Base-by-base conservation (phyloP, 2,113 vertebrate genomes). In the Aphelocoma coerulescens region DNA sequence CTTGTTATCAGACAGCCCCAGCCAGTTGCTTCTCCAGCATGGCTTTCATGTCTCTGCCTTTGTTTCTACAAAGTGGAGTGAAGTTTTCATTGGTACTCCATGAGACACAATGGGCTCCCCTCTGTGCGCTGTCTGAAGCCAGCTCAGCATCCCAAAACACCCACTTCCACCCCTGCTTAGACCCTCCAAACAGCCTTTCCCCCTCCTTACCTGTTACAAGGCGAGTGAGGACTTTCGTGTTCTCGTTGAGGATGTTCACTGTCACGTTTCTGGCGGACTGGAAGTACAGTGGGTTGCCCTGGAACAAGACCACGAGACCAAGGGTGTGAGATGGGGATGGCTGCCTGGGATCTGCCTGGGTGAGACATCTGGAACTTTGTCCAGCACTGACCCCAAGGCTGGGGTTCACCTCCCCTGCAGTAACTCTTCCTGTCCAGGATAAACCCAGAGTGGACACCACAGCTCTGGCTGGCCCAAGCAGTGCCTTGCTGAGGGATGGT, bases 191-290 rank as follows among this genome's bases (percentile, higher is more conserved):
- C 66, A 75, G 83, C 77, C 86, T 92, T 85, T 91, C 59, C 68
- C 49, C 80, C 88, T 94, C 92, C 98, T 98, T 98, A 99, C 99
- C 99, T 98, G 99, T 99, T 49, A 99, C 97, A 28, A 99, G 98
- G 96, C 99, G 99, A 43, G 99, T 99, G 93, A 99, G 98, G 95
- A 99, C 98, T 97, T 99, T 98, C 81, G 98, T 99, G 97, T 99
- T 98, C 96, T 98, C 98, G 80, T 99, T 99, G 96, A 99, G 98
- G 96, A 99, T 98, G 96, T 99, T 99, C 96, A 99, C 98, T 12
- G 99, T 99, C 85, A 99, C 98, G 48, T 99, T 99, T 97, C 98
- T 98, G 97, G 99, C 99, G 32, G 99, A 99, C 97, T 99, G 99
- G 98, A 99, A 98, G 98, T 99, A 99, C 83, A 99, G 97, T 8